phyloP scores from a whole-genome alignment of 2,888 invertebrate genomes.

The Emmelina monodactyla region DNA sequence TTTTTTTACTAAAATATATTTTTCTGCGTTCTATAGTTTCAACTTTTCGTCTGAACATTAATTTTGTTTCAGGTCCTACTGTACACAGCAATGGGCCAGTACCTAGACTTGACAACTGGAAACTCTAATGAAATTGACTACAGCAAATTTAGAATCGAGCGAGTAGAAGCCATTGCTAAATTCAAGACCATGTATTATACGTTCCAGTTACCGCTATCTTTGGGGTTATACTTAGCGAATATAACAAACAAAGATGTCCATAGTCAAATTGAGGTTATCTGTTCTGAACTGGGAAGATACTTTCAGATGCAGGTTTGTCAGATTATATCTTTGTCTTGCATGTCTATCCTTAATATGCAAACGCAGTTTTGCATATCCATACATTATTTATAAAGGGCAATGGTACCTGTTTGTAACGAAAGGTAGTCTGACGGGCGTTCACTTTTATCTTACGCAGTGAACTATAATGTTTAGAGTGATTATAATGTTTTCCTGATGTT shows the following conservation, averaged over 20 bases:
- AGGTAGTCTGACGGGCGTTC: too few relatives aligned
- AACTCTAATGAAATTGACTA: conserved; percentile 20
- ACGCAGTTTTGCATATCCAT: too few relatives aligned
- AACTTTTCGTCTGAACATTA: too few relatives aligned
- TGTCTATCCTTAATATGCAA: too few relatives aligned
- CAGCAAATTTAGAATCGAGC: conserved; percentile 75
- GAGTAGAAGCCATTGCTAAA: conserved; percentile 80
- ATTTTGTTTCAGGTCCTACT: conserved; percentile 27
- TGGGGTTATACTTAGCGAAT: conserved; percentile 83
- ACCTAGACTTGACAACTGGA: conserved; percentile 72
- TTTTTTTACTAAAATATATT: too few relatives aligned
- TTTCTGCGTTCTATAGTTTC: too few relatives aligned
- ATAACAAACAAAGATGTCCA: conserved; percentile 72
- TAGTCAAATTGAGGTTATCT: conserved; percentile 75
- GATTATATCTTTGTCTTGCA: too few relatives aligned
- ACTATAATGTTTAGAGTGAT: too few relatives aligned
- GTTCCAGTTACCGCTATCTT: conserved; percentile 83
- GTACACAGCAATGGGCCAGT: conserved; percentile 76
- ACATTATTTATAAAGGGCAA: too few relatives aligned
- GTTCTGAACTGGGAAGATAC: conserved; percentile 86
- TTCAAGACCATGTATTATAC: conserved; percentile 91
- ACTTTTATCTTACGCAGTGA: too few relatives aligned
- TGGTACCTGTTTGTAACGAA: too few relatives aligned
- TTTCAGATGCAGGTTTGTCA: conserved; percentile 93
- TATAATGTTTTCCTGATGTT: too few relatives aligned